A percentile compares a stretch with the other conserved stretches of the same genome.
Evolutionary conservation across 2,888 invertebrate species (phyloP).

Genomic region (Trissolcus brochymenae): DNA sequence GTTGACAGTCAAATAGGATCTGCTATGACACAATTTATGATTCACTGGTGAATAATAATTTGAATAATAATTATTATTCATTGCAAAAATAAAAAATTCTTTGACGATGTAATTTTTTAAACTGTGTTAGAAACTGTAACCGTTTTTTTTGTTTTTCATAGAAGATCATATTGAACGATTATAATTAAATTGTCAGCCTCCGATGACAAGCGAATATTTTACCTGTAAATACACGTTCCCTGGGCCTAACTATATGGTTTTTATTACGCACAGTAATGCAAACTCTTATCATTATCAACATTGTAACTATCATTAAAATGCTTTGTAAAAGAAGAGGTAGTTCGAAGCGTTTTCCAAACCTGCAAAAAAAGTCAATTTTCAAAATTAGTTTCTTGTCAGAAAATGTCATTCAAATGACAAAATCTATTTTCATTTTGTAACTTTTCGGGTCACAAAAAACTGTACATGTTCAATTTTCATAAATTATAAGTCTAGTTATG

Average conservation of each 20-base stretch:
- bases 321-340: slow-evolving; percentile 96
- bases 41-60: no score
- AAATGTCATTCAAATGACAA: background rate
- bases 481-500: background rate
- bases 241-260: slow-evolving; percentile 85
- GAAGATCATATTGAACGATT: no score
- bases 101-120: background rate
- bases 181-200: no score
- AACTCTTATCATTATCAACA: slow-evolving; percentile 96
- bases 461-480: background rate
- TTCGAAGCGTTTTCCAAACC: slow-evolving; percentile 99
- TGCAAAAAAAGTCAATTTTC: slow-evolving; percentile 72
- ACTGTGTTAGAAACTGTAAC: no score
- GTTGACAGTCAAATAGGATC: no score
- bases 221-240: slow-evolving; percentile 92
- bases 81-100: background rate
- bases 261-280: slow-evolving; percentile 92
- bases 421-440: no score
- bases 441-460: no score
- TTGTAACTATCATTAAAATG: slow-evolving; percentile 96
- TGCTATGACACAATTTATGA: no score
- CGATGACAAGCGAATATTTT: slow-evolving; percentile 63
- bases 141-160: no score
- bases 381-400: background rate
- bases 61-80: no score